Evolutionary conservation across 1,140 invertebrate genomes (phyloP).

Genomic region (Solen grandis): DNA sequence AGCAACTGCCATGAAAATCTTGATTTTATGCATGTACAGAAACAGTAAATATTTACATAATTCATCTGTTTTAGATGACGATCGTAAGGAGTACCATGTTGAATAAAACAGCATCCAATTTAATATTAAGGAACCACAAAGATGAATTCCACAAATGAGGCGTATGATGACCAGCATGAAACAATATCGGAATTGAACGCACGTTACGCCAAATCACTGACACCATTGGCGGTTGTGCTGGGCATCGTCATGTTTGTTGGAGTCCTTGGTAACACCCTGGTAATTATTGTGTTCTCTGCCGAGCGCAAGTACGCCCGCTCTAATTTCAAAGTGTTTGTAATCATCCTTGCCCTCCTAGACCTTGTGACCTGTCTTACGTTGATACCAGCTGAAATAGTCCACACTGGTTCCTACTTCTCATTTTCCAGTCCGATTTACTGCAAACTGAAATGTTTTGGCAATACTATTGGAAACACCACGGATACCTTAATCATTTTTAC

Average conservation of each 20-base stretch:
- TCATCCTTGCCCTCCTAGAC: slow-evolving; percentile 36
- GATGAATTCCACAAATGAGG: no score
- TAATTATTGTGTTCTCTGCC: slow-evolving; percentile 39
- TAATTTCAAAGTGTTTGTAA: slow-evolving; percentile 48
- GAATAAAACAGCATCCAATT: no score
- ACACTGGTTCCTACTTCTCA: slow-evolving; percentile 35
- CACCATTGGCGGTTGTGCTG: slow-evolving; percentile 24
- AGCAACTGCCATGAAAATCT: no score
- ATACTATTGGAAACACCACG: slow-evolving; percentile 30
- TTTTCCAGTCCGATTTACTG: slow-evolving; percentile 33
- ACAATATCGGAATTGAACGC: slow-evolving; percentile 25
- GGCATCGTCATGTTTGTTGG: slow-evolving; percentile 29
- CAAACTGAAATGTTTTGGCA: slow-evolving; percentile 41
- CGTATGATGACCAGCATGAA: no score
- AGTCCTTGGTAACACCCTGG: slow-evolving; percentile 49
- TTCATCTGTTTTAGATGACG: no score
- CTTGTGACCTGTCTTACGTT: slow-evolving; percentile 34
- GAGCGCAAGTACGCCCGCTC: slow-evolving; percentile 24
- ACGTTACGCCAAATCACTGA: slow-evolving; percentile 23
- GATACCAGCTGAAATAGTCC: slow-evolving; percentile 43
- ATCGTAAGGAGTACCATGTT: no score
- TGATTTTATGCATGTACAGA: no score
- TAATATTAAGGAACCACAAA: no score
- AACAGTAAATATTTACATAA: no score
- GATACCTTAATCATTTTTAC: slow-evolving; percentile 29